Conservation (phyloP, 2,888 invertebrate species). For the Allygus modestus region DNA sequence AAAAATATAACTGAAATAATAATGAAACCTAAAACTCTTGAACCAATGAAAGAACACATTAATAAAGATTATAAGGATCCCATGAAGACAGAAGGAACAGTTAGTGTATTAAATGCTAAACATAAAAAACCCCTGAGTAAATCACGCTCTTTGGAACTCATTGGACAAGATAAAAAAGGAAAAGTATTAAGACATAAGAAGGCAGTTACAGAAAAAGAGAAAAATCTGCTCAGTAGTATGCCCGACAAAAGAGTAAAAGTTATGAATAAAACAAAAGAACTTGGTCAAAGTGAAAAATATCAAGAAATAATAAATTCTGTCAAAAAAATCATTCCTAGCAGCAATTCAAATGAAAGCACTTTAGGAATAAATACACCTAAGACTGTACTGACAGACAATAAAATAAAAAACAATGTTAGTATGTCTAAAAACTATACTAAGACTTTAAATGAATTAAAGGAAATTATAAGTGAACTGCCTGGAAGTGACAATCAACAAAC, state of each 20-base stretch:
- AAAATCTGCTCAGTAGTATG: neutral
- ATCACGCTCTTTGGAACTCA: neutral
- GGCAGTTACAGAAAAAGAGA: neutral
- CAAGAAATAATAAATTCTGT: neutral
- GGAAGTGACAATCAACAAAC: neutral
- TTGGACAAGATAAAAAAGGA: neutral
- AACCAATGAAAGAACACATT: neutral
- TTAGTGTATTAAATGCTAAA: neutral
- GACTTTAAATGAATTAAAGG: slow-evolving; percentile 4
- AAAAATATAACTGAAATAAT: neutral
- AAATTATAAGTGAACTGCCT: slow-evolving; percentile 3
- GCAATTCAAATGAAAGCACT: neutral
- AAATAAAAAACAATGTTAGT: neutral
- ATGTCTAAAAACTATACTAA: neutral
- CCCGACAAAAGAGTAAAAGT: neutral
- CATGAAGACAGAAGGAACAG: neutral
- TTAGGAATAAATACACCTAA: neutral
- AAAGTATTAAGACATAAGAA: neutral
- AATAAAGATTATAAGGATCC: neutral
- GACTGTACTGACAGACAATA: neutral
- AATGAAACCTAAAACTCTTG: neutral
- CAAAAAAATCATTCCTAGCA: neutral
- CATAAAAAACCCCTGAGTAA: neutral
- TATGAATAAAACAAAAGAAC: neutral
- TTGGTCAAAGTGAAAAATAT: neutral